phyloP scores from a whole-genome alignment of 2,888 invertebrate genomes.

The Listrodromus nycthemerus region DNA sequence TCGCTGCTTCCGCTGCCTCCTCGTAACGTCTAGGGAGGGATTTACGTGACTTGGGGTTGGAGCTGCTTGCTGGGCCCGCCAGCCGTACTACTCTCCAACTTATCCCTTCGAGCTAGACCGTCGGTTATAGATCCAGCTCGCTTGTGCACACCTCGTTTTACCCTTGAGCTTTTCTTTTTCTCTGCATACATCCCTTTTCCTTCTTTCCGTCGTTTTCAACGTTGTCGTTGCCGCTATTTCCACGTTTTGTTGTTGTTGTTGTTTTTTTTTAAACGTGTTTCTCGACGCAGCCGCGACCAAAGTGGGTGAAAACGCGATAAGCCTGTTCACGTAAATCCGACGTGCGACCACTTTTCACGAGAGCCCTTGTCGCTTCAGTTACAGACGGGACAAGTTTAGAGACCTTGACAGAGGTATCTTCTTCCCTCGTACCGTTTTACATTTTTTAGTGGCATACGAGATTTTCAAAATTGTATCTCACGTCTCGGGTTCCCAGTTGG shows the following conservation, averaged over 20 bases:
- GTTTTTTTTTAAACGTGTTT: constrained; percentile 5
- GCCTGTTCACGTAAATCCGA: constrained; percentile 59
- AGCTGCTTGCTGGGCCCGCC: constrained; percentile 30
- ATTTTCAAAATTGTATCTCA: neutral
- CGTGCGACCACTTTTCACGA: constrained; percentile 37
- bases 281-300: constrained; percentile 39
- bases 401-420: neutral
- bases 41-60: constrained; percentile 64
- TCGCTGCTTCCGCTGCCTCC: constrained; percentile 22
- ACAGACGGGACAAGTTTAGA: constrained; percentile 35
- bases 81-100: constrained; percentile 50
- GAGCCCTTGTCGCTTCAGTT: constrained; percentile 25
- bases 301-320: constrained; percentile 63
- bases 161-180: constrained; percentile 1
- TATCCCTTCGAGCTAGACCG: constrained; percentile 55
- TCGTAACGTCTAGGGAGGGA: constrained; percentile 51
- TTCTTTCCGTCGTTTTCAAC: neutral
- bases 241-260: neutral
- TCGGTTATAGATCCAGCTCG: constrained; percentile 51
- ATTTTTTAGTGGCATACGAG: neutral
- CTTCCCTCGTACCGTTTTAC: neutral
- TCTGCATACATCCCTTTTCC: constrained; percentile 15
- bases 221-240: constrained; percentile 8
- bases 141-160: constrained; percentile 52
- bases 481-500: too few relatives aligned